Evolutionary conservation across 2,113 vertebrate species (phyloP).

Genomic region (Pedetes capensis): DNA sequence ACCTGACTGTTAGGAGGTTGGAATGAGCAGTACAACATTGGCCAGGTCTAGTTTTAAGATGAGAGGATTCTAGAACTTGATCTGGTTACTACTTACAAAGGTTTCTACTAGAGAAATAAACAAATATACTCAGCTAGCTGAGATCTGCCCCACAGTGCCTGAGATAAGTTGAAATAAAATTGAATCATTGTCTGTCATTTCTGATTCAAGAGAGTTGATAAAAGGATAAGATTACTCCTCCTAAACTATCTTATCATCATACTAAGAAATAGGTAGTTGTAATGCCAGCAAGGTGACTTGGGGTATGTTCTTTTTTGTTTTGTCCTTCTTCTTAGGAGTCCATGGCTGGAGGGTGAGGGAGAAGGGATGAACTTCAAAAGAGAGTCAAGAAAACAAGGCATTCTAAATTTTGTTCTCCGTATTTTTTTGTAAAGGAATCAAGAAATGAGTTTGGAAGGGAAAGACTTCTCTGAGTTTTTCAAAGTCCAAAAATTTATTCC

Average conservation of each 20-base stretch:
- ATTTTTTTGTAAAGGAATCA: constrained; percentile 5
- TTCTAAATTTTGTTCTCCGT: neutral
- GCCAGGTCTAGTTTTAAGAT: neutral
- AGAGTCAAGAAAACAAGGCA: neutral
- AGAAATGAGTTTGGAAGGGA: neutral
- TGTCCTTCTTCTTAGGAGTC: neutral
- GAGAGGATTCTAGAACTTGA: neutral
- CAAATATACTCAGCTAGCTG: neutral
- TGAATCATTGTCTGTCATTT: neutral
- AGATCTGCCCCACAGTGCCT: neutral
- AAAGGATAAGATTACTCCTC: neutral
- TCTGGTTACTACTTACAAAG: neutral
- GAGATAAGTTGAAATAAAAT: neutral
- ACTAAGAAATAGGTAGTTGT: neutral
- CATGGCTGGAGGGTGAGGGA: neutral
- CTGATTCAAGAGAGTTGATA: neutral
- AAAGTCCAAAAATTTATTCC: neutral
- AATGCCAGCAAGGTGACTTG: neutral
- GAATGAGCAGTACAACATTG: neutral
- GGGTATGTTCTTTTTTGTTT: neutral
- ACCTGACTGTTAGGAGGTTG: neutral
- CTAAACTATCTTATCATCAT: neutral
- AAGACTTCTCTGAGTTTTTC: neutral
- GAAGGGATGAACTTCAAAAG: neutral
- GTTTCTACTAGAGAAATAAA: constrained; percentile 30